phyloP scores from a whole-genome alignment of 2,797 vertebrate species.

The Euphonia xanthogaster region DNA sequence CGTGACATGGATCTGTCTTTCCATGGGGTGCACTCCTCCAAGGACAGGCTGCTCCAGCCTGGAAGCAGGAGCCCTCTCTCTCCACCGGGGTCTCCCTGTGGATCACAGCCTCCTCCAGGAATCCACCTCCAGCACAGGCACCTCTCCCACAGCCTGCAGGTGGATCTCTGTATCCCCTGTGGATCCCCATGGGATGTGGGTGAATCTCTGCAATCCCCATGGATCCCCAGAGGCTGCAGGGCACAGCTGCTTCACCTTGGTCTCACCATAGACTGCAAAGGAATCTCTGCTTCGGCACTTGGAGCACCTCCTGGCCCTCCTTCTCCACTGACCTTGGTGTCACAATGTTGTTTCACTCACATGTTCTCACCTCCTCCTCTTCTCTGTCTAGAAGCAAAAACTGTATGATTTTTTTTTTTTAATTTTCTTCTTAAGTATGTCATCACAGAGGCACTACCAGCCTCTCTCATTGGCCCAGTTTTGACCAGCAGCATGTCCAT shows the following conservation, averaged over 20 bases:
- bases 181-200: too few species aligned
- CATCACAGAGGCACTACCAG: fast-evolving
- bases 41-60: not conserved
- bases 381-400: not conserved
- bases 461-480: not conserved
- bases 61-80: not conserved
- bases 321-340: not conserved
- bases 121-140: fast-evolving
- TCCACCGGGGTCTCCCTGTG: fast-evolving
- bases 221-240: not conserved
- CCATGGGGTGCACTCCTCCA: not conserved
- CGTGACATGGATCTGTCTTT: fast-evolving
- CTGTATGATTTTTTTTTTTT: not conserved
- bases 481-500: not conserved
- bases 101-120: not conserved
- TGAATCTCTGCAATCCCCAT: not conserved
- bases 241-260: not conserved
- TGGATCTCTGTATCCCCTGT: not conserved
- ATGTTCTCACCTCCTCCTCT: not conserved
- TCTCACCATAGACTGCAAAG: fast-evolving
- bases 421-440: not conserved
- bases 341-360: not conserved
- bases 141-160: fast-evolving
- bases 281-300: fast-evolving
- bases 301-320: not conserved